Conservation (phyloP, 2,113 vertebrate genomes). For the Typhlomys cinereus region DNA sequence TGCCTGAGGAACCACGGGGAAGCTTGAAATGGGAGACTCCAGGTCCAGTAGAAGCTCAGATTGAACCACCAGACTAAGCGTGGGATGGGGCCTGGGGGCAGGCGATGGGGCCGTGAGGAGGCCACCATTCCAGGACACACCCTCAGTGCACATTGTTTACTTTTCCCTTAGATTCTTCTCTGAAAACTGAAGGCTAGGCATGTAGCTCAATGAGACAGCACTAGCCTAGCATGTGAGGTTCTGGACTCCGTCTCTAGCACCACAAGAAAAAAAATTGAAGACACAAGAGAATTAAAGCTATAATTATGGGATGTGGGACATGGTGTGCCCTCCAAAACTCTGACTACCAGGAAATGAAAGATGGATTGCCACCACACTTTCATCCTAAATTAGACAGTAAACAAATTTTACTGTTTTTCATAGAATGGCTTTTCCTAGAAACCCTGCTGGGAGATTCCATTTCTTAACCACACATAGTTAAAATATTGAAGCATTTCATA, state of each 20-base stretch:
- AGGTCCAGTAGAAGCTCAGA: neutral
- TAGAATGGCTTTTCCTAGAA: neutral
- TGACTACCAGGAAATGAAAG: neutral
- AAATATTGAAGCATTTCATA: neutral
- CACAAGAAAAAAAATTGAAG: neutral
- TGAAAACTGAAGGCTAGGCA: neutral
- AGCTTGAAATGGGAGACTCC: neutral
- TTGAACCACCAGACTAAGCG: neutral
- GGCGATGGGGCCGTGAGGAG: rapidly evolving
- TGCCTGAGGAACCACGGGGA: neutral
- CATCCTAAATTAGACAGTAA: neutral
- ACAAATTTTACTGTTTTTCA: neutral
- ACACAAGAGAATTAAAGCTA: neutral
- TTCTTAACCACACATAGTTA: neutral
- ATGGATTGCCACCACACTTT: neutral
- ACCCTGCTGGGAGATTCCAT: neutral
- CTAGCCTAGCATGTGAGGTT: neutral
- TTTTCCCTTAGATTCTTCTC: neutral
- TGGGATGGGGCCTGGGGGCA: neutral
- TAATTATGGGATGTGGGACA: neutral
- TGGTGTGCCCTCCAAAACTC: neutral
- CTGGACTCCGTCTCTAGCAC: neutral
- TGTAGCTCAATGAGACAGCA: neutral
- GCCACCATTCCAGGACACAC: neutral
- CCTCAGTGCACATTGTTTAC: neutral